Evolutionary conservation across 2,113 vertebrate genomes (phyloP).

Genomic region (Brevimyrus niger): DNA sequence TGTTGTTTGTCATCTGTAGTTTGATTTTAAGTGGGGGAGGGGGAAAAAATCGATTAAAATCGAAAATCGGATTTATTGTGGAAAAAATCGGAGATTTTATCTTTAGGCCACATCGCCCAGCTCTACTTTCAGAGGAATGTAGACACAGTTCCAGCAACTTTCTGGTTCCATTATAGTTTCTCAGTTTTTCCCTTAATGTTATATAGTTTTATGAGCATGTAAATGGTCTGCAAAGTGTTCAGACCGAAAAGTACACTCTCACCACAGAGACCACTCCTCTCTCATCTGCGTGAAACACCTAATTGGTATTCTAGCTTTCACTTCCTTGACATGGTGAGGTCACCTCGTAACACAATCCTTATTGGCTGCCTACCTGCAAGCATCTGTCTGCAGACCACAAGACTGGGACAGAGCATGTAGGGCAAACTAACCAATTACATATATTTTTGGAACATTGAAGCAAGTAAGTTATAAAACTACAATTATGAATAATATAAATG

Average conservation of each 20-base stretch:
- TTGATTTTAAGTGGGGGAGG: no score
- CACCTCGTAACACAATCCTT: not conserved
- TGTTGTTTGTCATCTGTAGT: no score
- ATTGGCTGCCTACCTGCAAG: not conserved
- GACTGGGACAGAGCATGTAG: not conserved
- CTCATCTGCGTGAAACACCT: not conserved
- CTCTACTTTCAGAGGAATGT: no score
- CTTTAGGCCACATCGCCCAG: no score
- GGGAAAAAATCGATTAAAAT: no score
- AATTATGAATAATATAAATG: not conserved
- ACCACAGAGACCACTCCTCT: not conserved
- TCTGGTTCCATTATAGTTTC: not conserved
- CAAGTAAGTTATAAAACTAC: not conserved
- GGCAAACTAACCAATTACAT: not conserved
- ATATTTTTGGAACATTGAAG: not conserved
- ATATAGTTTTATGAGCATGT: not conserved
- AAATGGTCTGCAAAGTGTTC: not conserved
- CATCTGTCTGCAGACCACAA: not conserved
- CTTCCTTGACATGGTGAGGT: not conserved
- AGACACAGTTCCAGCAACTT: not conserved
- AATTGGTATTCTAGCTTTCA: not conserved
- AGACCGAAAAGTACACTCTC: not conserved
- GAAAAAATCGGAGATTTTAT: no score
- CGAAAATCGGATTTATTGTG: no score
- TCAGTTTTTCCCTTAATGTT: not conserved